These are phyloP conservation scores for Drosophila hamatofila DNA, from an alignment of 2,888 invertebrate species.

Conservation along the genomic window DNA sequence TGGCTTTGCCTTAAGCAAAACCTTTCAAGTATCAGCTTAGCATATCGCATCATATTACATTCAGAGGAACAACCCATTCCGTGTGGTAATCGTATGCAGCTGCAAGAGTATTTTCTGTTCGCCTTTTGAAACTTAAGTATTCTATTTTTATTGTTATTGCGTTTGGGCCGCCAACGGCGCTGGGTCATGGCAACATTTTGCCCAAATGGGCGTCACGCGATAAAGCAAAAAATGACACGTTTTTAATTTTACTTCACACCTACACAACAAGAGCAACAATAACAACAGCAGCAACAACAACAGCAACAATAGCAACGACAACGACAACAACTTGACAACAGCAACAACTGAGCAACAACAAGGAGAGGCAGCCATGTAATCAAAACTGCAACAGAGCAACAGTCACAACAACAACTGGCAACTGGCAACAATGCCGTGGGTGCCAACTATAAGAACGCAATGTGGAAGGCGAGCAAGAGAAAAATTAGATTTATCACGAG, in stretches of 20 bases:
- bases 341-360: conserved; percentile 34
- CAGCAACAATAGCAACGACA: conserved; percentile 24
- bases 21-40: background rate
- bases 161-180: conserved; percentile 29
- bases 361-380: conserved; percentile 56
- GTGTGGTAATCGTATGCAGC: background rate
- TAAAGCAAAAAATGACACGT: conserved; percentile 82
- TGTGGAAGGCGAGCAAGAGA: conserved; percentile 61
- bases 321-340: conserved; percentile 41
- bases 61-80: background rate
- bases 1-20: background rate
- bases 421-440: conserved; percentile 60
- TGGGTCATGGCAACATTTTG: conserved; percentile 64
- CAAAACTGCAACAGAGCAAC: conserved; percentile 57
- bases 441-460: conserved; percentile 65
- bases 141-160: conserved; percentile 32
- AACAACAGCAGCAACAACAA: background rate
- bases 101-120: background rate
- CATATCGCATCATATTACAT: background rate
- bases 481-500: conserved; percentile 83
- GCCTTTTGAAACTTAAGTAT: background rate
- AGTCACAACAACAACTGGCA: conserved; percentile 44
- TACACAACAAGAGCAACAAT: conserved; percentile 36
- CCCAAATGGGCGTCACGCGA: conserved; percentile 64
- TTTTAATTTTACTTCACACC: conserved; percentile 81